phyloP scores from a whole-genome alignment of 2,113 vertebrate species.

The Pomatorhinus ruficollis region DNA sequence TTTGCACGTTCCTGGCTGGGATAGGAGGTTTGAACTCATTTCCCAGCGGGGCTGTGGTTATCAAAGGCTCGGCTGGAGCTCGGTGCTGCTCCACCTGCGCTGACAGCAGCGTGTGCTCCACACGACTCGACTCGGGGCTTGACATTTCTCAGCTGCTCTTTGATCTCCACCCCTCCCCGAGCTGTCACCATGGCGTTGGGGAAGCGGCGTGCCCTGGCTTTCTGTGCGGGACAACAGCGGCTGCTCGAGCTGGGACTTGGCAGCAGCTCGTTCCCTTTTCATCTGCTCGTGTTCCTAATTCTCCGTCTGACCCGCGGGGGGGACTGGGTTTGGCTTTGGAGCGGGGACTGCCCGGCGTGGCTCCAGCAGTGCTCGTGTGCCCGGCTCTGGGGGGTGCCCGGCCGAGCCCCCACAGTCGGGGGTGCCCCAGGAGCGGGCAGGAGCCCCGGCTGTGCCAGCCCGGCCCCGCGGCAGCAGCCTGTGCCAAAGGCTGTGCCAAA shows the following conservation, averaged over 20 bases:
- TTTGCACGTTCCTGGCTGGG: not conserved
- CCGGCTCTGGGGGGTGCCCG: rapidly evolving
- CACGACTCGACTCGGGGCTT: rapidly evolving
- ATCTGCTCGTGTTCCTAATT: not conserved
- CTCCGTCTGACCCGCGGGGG: rapidly evolving
- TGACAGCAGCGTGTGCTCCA: not conserved
- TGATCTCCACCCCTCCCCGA: not conserved
- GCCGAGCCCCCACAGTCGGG: rapidly evolving
- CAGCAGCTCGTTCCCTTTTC: not conserved
- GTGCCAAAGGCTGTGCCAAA: not conserved
- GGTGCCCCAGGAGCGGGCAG: not conserved
- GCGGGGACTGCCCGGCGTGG: rapidly evolving
- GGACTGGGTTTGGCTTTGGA: rapidly evolving
- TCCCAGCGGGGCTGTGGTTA: not conserved
- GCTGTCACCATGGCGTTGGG: rapidly evolving
- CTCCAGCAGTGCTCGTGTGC: rapidly evolving
- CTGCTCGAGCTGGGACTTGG: rapidly evolving
- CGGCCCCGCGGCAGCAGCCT: not conserved
- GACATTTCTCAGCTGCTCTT: not conserved
- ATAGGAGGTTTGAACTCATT: not conserved
- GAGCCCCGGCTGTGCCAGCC: not conserved
- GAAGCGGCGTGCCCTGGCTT: not conserved
- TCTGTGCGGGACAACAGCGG: rapidly evolving
- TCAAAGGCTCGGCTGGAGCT: not conserved
- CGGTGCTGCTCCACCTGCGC: not conserved